Evolutionary conservation across 23 tunicate species (phyloP).

Genomic region (Ciona savignyi): DNA sequence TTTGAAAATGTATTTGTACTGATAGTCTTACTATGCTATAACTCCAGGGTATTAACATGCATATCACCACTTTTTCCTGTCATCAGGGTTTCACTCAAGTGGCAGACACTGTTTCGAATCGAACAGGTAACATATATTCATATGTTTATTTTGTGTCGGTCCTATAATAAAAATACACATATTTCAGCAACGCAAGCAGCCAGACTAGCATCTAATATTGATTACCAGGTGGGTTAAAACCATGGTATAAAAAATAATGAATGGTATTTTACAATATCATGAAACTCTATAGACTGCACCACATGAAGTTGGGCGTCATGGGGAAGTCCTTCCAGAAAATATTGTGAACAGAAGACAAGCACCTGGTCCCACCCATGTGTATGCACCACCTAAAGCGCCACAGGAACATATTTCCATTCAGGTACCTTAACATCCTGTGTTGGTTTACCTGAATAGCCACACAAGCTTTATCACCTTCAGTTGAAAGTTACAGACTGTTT

Average conservation of each 20-base stretch:
- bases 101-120: constrained; percentile 39
- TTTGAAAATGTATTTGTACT: no score
- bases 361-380: background rate
- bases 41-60: background rate
- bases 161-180: no score
- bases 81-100: constrained; percentile 42
- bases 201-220: constrained; percentile 31
- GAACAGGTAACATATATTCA: constrained; percentile 19
- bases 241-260: background rate
- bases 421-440: no score
- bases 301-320: constrained; percentile 33
- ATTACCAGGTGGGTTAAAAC: constrained; percentile 25
- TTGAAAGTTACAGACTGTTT: no score
- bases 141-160: no score
- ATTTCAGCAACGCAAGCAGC: constrained; percentile 40
- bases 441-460: no score
- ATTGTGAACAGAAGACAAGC: constrained; percentile 11
- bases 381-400: background rate
- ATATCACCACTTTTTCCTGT: background rate
- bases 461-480: no score
- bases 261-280: background rate
- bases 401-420: no score
- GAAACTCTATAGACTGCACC: constrained; percentile 29
- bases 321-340: constrained; percentile 5
- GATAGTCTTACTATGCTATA: no score